A percentile compares a stretch with the other conserved stretches of the same genome.
Conservation (phyloP, 2,888 invertebrate species). For the Nysson spinosus region DNA sequence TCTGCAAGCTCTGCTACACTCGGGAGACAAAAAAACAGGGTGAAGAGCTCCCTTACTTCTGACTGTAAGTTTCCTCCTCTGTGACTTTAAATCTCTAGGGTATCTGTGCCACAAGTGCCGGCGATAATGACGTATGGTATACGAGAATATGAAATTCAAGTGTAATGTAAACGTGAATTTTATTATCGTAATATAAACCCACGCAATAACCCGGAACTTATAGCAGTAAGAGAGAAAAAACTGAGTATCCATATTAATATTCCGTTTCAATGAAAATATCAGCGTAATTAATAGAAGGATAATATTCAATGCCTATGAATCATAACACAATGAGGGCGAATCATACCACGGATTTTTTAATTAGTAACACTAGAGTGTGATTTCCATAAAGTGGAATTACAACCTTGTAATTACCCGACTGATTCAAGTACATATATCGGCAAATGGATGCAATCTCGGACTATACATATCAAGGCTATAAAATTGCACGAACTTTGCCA, state of each 20-base stretch:
- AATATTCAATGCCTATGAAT: too few species aligned
- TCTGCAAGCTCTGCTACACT: conserved; percentile 37
- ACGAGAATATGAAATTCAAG: conserved; percentile 25
- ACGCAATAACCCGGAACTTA: conserved; percentile 2
- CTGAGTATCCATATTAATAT: too few species aligned
- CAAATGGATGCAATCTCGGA: too few species aligned
- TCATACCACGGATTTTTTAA: too few species aligned
- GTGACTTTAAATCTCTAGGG: conserved; percentile 24
- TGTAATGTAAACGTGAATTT: conserved; percentile 16
- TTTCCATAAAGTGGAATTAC: too few species aligned
- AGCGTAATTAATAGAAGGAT: too few species aligned
- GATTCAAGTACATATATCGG: too few species aligned
- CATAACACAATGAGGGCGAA: too few species aligned
- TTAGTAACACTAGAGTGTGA: too few species aligned
- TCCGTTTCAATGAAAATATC: too few species aligned
- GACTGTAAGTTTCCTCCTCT: conserved; percentile 19
- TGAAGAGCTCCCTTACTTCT: conserved; percentile 19
- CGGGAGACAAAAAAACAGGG: conserved; percentile 35
- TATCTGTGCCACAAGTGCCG: conserved; percentile 2
- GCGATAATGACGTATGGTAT: conserved; percentile 32
- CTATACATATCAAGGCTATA: too few species aligned
- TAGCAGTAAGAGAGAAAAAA: conserved; percentile 1
- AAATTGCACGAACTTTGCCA: conserved; percentile 31
- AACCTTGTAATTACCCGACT: too few species aligned
- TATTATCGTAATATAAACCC: conserved; percentile 13